These are phyloP conservation scores for Rousettus madagascariensis DNA, from an alignment of 2,797 vertebrate species.

Conservation along the genomic window DNA sequence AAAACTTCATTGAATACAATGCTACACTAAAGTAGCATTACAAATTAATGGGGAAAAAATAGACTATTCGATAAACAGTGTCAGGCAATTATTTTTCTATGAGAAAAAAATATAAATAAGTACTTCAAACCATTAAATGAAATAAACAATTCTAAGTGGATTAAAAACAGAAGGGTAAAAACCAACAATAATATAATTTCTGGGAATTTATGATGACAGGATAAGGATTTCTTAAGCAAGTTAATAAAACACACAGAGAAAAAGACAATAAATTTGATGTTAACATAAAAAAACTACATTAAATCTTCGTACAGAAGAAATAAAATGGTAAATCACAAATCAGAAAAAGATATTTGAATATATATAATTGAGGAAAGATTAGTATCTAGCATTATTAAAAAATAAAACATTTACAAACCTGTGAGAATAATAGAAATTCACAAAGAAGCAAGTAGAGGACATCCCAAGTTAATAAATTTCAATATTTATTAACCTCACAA, in stretches of 20 bases:
- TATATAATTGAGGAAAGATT: background rate
- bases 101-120: background rate
- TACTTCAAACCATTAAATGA: slow-evolving; percentile 5
- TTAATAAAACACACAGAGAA: background rate
- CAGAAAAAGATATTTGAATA: background rate
- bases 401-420: slow-evolving; percentile 4
- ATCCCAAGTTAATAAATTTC: background rate
- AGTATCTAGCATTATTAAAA: background rate
- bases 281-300: slow-evolving; percentile 39
- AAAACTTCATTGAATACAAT: background rate
- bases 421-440: background rate
- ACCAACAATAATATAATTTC: background rate
- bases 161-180: background rate
- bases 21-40: background rate
- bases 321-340: slow-evolving; percentile 3
- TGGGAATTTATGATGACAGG: background rate
- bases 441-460: background rate
- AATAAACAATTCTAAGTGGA: slow-evolving; percentile 5
- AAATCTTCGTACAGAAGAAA: slow-evolving; percentile 9
- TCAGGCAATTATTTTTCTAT: background rate
- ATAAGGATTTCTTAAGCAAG: slow-evolving; percentile 3
- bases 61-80: background rate
- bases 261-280: background rate
- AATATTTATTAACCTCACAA: slow-evolving; percentile 3
- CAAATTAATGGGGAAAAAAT: background rate